phyloP scores from a whole-genome alignment of 2,888 invertebrate species.

The Suillia variegata region DNA sequence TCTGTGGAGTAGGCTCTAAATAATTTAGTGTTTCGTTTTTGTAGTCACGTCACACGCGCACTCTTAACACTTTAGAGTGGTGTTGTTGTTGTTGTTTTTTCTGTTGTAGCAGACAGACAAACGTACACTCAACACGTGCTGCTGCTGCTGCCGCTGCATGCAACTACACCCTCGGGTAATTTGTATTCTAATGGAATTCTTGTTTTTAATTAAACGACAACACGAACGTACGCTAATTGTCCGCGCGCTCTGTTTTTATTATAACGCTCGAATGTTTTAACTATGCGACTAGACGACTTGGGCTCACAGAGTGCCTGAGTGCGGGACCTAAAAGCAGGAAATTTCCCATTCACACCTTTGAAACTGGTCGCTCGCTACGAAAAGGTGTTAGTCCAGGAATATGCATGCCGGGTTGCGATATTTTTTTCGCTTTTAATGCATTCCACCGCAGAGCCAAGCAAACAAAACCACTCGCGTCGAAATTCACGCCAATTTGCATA shows the following conservation, averaged over 20 bases:
- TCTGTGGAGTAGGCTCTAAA: background rate
- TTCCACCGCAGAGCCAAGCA: conserved; percentile 9
- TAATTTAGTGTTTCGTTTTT: conserved; percentile 6
- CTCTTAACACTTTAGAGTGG: conserved; percentile 21
- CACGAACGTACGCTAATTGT: conserved; percentile 25
- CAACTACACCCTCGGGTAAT: conserved; percentile 25
- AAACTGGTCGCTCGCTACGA: background rate
- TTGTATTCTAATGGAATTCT: conserved; percentile 29
- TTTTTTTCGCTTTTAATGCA: conserved; percentile 6
- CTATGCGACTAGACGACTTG: conserved; percentile 2
- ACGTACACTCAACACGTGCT: conserved; percentile 40
- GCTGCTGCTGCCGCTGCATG: conserved; percentile 51
- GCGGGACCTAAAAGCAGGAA: background rate
- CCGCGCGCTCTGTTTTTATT: conserved; percentile 9
- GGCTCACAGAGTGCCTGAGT: background rate
- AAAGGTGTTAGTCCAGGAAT: background rate
- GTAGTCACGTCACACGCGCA: conserved; percentile 22
- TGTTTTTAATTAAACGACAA: conserved; percentile 32
- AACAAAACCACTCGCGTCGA: conserved; percentile 4
- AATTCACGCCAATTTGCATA: conserved; percentile 6
- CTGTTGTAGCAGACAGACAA: background rate
- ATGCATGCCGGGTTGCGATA: background rate
- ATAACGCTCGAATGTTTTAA: no score
- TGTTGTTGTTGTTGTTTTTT: background rate
- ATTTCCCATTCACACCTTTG: conserved; percentile 11